A percentile compares a stretch with the other conserved stretches of the same genome.
Evolutionary conservation across 37 sponge, comb jelly and placozoan genomes (phyloP).

Genomic region (Spongilla lacustris): DNA sequence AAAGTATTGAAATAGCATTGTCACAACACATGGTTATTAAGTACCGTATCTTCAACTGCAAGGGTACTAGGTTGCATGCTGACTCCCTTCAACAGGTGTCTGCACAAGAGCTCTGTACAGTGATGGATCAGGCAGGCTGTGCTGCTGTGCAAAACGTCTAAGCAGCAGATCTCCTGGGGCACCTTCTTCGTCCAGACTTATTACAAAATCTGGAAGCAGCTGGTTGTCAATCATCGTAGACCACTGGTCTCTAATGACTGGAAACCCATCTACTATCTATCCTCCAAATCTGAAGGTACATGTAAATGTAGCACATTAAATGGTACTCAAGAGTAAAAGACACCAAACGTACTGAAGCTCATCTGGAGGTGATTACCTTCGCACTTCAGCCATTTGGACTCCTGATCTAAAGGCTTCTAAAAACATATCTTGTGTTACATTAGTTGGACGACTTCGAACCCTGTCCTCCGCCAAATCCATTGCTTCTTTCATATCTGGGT

Average conservation of each 20-base stretch:
- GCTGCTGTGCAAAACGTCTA: slow-evolving; percentile 25
- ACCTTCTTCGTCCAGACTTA: slow-evolving; percentile 69
- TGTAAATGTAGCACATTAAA: neutral
- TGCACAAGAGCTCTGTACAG: neutral
- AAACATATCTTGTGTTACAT: slow-evolving; percentile 70
- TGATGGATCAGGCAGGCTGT: slow-evolving; percentile 47
- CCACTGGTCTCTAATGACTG: slow-evolving; percentile 92
- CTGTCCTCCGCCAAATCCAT: slow-evolving; percentile 59
- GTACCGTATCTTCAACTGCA: neutral
- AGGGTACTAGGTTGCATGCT: neutral
- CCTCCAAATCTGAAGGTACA: slow-evolving; percentile 94
- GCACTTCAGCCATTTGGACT: slow-evolving; percentile 51
- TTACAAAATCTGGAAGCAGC: slow-evolving; percentile 87
- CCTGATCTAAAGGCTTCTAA: slow-evolving; percentile 65
- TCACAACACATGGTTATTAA: too few species aligned
- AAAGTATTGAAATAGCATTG: too few species aligned
- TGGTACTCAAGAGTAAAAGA: too few species aligned
- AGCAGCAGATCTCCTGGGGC: slow-evolving; percentile 41
- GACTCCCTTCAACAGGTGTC: neutral
- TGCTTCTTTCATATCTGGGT: slow-evolving; percentile 77
- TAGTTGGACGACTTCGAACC: neutral
- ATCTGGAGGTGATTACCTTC: slow-evolving; percentile 3
- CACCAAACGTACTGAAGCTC: too few species aligned
- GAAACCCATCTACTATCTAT: slow-evolving; percentile 97
- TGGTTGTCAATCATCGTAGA: slow-evolving; percentile 80